Evolutionary conservation across 2,797 vertebrate species (phyloP).

Genomic region (Sebastes itinus): DNA sequence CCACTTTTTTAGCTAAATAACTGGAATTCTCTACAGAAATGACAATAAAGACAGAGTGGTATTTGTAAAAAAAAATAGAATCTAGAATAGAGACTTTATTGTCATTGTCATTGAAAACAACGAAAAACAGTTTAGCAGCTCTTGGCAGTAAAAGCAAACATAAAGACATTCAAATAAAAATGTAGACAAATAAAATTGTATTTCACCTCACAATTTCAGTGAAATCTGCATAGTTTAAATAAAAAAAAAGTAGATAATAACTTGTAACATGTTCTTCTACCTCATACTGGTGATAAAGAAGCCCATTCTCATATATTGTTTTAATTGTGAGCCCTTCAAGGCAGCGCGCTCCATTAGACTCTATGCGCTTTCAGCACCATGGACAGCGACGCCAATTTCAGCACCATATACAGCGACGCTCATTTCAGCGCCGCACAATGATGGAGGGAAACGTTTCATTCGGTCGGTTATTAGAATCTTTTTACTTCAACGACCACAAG

Average conservation of each 20-base stretch:
- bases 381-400: constrained; percentile 41
- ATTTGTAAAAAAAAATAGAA: too few species aligned
- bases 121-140: too few species aligned
- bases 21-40: background rate
- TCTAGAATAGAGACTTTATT: too few species aligned
- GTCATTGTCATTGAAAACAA: too few species aligned
- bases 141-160: too few species aligned
- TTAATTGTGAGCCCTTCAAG: background rate
- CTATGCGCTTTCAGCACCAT: constrained; percentile 54
- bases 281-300: background rate
- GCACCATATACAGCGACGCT: constrained; percentile 36
- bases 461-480: constrained; percentile 10
- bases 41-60: background rate
- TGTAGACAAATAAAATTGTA: too few species aligned
- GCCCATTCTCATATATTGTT: background rate
- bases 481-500: background rate
- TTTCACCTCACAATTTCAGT: background rate
- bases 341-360: background rate
- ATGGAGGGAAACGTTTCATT: background rate
- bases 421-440: background rate
- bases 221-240: background rate
- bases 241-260: background rate
- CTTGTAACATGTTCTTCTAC: background rate
- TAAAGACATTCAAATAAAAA: too few species aligned
- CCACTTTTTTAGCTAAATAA: background rate